Percentiles rank a stretch among this genome's conserved stretches.
Conservation (phyloP, 2,113 vertebrate genomes). For the Chaetops frenatus region DNA sequence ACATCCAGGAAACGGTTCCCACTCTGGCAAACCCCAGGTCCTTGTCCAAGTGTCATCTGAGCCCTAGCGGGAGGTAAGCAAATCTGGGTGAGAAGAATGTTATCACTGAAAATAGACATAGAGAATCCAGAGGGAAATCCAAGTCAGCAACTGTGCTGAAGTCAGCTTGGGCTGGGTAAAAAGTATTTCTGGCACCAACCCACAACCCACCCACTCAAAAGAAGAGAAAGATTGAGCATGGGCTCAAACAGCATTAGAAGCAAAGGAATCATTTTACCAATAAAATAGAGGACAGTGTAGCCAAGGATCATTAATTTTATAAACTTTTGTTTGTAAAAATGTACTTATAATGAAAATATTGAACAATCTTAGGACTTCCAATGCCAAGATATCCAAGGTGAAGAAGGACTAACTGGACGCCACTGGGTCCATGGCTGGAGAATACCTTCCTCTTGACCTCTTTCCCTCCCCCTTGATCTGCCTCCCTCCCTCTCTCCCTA, state of each 20-base stretch:
- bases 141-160: neutral
- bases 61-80: neutral
- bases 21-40: neutral
- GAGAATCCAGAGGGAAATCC: neutral
- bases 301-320: neutral
- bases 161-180: neutral
- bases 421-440: neutral
- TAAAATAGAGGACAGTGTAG: neutral
- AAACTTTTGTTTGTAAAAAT: neutral
- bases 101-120: neutral
- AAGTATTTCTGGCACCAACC: neutral
- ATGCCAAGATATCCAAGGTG: neutral
- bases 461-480: neutral
- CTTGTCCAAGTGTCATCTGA: neutral
- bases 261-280: neutral
- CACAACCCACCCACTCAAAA: neutral
- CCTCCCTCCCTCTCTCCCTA: neutral
- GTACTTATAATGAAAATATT: neutral
- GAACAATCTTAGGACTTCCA: neutral
- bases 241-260: neutral
- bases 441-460: too few species aligned
- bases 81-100: neutral
- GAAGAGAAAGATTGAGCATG: neutral
- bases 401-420: neutral
- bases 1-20: neutral